phyloP scores from a whole-genome alignment of 2,888 invertebrate genomes.

The Nezara viridula region DNA sequence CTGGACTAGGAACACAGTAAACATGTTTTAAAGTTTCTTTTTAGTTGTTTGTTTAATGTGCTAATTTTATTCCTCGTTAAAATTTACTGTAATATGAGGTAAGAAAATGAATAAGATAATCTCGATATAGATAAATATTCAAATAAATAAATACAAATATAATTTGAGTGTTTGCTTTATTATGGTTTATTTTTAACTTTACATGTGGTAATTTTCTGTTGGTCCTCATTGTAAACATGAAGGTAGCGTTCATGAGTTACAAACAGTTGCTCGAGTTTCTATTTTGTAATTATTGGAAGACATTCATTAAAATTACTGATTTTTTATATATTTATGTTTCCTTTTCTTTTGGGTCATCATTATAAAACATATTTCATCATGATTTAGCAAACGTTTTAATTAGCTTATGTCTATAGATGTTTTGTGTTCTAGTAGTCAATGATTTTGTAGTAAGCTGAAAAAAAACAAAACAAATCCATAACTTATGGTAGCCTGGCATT shows the following conservation, averaged over 20 bases:
- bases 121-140: background rate
- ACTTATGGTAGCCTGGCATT: constrained; percentile 2
- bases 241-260: background rate
- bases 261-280: background rate
- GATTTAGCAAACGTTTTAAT: background rate
- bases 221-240: background rate
- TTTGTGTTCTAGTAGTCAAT: background rate
- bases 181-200: too few species aligned
- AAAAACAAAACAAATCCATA: background rate
- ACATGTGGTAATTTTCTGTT: background rate
- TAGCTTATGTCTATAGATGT: background rate
- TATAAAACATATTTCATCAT: background rate
- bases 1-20: too few species aligned
- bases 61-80: too few species aligned
- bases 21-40: too few species aligned
- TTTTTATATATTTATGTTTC: background rate
- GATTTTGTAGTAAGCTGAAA: background rate
- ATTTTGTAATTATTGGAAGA: background rate
- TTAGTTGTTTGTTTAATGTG: too few species aligned
- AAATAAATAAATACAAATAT: background rate
- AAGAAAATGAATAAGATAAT: background rate
- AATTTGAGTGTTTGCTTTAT: background rate
- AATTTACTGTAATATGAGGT: too few species aligned
- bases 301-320: background rate
- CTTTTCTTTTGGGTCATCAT: background rate